A percentile compares a stretch with the other conserved stretches of the same genome.
Conservation (phyloP, 2,888 invertebrate species). For the Ochropleura leucogaster region DNA sequence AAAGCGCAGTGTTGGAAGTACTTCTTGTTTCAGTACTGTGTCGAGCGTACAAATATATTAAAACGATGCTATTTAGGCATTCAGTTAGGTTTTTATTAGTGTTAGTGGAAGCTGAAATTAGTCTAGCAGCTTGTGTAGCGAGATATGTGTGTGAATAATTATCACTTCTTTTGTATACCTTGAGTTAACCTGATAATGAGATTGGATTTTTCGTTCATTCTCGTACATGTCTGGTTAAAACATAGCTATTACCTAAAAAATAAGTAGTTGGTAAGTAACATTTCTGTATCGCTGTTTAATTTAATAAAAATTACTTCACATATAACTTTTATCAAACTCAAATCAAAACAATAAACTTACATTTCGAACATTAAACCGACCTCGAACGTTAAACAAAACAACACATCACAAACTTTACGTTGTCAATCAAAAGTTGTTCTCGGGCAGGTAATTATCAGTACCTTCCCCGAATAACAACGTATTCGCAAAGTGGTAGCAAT, state of each 20-base stretch:
- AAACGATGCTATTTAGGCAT: neutral
- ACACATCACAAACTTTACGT: slow-evolving; percentile 18
- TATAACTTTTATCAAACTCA: neutral
- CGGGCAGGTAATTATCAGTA: slow-evolving; percentile 56
- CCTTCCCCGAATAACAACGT: slow-evolving; percentile 21
- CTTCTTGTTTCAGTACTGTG: neutral
- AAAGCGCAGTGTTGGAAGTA: neutral
- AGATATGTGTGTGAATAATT: too few relatives aligned
- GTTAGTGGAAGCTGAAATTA: neutral
- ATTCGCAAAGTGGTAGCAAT: slow-evolving; percentile 52
- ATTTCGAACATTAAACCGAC: slow-evolving; percentile 4
- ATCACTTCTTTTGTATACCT: too few relatives aligned
- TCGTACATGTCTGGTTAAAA: too few relatives aligned
- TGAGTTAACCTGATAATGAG: too few relatives aligned
- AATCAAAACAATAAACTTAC: slow-evolving; percentile 24
- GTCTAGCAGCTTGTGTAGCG: too few relatives aligned
- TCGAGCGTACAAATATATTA: neutral
- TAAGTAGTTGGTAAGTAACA: neutral
- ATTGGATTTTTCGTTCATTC: too few relatives aligned
- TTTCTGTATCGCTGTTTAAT: too few relatives aligned
- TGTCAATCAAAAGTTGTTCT: slow-evolving; percentile 49
- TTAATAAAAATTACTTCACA: neutral
- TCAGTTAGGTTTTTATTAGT: neutral
- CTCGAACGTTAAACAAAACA: slow-evolving; percentile 27
- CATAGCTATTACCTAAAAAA: too few relatives aligned